These are phyloP conservation scores for Pangasius djambal DNA, from an alignment of 2,797 vertebrate genomes.

Conservation along the genomic window DNA sequence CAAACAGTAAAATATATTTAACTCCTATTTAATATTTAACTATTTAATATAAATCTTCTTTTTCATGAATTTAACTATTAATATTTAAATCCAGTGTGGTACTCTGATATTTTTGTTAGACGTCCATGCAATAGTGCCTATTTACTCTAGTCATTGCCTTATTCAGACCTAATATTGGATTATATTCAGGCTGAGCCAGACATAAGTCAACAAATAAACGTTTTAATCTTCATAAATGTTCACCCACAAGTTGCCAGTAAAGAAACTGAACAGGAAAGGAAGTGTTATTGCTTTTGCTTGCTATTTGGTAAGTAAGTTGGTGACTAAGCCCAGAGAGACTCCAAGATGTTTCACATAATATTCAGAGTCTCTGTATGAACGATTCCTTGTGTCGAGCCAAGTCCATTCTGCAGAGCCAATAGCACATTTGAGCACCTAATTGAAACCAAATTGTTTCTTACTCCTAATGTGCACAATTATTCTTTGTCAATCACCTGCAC, in stretches of 20 bases:
- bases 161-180: not conserved
- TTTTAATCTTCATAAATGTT: not conserved
- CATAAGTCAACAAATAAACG: not conserved
- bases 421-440: too few species aligned
- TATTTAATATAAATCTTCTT: not conserved
- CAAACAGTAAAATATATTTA: not conserved
- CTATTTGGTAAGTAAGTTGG: not conserved
- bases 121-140: too few species aligned
- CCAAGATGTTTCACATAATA: not conserved
- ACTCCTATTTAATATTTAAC: too few species aligned
- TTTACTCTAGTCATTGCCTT: not conserved
- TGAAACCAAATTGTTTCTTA: not conserved
- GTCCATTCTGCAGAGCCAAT: too few species aligned
- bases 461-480: not conserved
- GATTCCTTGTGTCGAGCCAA: too few species aligned
- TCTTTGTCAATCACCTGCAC: not conserved
- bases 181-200: not conserved
- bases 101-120: not conserved
- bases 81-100: not conserved
- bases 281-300: not conserved
- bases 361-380: too few species aligned
- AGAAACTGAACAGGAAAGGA: not conserved
- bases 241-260: not conserved
- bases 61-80: not conserved
- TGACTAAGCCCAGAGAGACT: not conserved